Conservation (phyloP, 2,797 vertebrate genomes). For the Choloepus didactylus region DNA sequence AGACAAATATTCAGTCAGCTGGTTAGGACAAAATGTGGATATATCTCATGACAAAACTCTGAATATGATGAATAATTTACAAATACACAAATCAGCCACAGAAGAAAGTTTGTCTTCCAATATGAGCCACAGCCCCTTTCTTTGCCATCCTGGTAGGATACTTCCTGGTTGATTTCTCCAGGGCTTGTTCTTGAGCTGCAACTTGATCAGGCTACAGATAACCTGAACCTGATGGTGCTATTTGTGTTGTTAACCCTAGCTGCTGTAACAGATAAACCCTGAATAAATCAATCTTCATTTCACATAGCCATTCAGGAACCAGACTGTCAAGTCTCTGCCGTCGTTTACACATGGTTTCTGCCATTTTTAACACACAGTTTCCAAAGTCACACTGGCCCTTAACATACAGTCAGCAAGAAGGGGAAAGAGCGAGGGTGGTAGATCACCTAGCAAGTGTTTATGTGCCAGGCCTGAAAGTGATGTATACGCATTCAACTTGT, state of each 20-base stretch:
- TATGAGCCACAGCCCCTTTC: background rate
- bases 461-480: background rate
- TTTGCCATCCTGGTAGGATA: background rate
- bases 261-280: background rate
- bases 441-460: background rate
- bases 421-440: background rate
- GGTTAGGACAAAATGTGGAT: background rate
- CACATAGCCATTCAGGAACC: background rate
- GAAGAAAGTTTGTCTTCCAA: background rate
- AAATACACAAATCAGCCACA: background rate
- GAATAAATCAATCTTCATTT: background rate
- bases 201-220: background rate
- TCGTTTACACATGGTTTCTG: background rate
- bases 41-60: background rate
- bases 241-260: background rate
- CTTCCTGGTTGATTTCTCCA: constrained; percentile 28
- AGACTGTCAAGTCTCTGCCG: background rate
- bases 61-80: background rate
- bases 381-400: background rate
- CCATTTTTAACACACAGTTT: background rate
- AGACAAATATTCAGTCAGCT: background rate
- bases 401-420: background rate
- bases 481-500: background rate
- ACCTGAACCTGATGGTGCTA: background rate
- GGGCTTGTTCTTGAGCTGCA: background rate